phyloP scores from a whole-genome alignment of 30 jellyfish, hydroid and myxozoan genomes.

The Sanderia malayensis region DNA sequence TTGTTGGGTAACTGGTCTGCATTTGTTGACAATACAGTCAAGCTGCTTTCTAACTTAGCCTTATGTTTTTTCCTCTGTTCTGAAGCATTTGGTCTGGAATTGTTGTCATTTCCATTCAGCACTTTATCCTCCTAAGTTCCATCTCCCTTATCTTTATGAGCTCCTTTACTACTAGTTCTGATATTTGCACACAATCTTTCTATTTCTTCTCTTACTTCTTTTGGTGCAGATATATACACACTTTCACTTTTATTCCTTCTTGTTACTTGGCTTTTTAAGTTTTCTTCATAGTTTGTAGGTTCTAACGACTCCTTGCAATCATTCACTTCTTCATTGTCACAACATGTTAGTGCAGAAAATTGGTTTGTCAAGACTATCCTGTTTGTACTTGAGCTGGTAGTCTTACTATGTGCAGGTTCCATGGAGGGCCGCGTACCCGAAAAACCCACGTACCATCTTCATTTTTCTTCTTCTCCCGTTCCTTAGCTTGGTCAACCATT shows the following conservation, averaged over 20 bases:
- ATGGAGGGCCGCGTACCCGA: conserved; percentile 3
- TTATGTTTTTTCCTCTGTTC: not conserved
- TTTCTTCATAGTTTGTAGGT: not conserved
- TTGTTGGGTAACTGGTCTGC: not conserved
- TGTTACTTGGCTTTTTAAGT: not conserved
- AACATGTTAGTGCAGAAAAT: not conserved
- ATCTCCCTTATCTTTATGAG: not conserved
- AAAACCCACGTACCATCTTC: not conserved
- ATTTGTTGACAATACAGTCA: not conserved
- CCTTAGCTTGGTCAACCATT: not conserved
- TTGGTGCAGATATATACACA: not conserved
- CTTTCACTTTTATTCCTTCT: not conserved
- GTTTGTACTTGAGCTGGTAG: not conserved
- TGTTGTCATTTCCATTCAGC: not conserved
- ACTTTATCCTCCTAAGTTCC: not conserved
- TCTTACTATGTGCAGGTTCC: conserved; percentile 1
- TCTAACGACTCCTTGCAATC: not conserved
- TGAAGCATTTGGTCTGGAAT: not conserved
- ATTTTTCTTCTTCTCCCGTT: not conserved
- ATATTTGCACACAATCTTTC: not conserved
- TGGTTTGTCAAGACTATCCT: not conserved
- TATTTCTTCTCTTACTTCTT: not conserved
- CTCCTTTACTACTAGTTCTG: not conserved
- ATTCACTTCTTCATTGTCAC: not conserved
- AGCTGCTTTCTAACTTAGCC: not conserved